Evolutionary conservation across 2,113 vertebrate genomes (phyloP).

Genomic region (Melanostigma gelatinosum): DNA sequence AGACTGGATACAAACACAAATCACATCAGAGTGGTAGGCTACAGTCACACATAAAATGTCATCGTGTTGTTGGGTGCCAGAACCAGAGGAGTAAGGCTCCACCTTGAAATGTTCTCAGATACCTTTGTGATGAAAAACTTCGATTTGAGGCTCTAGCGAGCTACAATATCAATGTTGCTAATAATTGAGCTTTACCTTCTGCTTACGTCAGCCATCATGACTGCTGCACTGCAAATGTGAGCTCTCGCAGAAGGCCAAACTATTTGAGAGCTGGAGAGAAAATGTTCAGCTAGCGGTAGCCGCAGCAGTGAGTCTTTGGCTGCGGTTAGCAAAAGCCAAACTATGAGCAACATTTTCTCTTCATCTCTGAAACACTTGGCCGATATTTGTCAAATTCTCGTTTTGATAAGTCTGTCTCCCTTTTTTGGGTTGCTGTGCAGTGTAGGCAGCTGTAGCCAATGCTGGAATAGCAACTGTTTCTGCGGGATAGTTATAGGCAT

Average conservation of each 20-base stretch:
- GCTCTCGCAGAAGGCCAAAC: not conserved
- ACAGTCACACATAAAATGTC: not conserved
- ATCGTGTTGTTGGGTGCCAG: not conserved
- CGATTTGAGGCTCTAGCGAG: not conserved
- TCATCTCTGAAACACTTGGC: no score
- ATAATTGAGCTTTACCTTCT: not conserved
- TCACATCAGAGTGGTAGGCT: not conserved
- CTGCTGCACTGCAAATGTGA: not conserved
- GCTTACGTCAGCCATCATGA: not conserved
- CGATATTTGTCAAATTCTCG: no score
- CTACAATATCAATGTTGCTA: not conserved
- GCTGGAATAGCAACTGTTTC: not conserved
- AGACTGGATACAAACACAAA: not conserved
- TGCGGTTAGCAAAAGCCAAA: not conserved
- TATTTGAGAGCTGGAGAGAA: no score
- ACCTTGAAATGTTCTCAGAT: no score
- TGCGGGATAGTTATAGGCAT: no score
- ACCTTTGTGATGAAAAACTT: no score
- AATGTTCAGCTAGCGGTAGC: not conserved
- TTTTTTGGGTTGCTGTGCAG: no score
- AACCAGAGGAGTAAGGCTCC: not conserved
- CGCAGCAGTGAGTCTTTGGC: no score
- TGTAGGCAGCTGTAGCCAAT: not conserved
- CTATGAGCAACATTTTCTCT: no score
- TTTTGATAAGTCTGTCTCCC: no score